Evolutionary conservation across 2,888 invertebrate species (phyloP).

Genomic region (Leucophora obtusa): DNA sequence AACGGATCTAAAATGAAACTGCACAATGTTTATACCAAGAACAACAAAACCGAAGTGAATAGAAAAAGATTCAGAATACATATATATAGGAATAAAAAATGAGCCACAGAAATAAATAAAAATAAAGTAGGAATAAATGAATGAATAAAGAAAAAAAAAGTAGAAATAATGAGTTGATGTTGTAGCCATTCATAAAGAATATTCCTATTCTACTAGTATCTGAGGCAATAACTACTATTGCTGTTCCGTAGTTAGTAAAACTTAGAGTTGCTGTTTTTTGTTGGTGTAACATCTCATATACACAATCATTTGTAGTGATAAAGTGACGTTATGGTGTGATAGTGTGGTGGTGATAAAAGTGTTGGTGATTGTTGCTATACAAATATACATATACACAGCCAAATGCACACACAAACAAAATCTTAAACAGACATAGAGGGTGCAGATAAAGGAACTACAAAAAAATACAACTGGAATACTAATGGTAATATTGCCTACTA

Average conservation of each 20-base stretch:
- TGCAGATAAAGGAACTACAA: conserved; percentile 7
- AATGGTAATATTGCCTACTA: conserved; percentile 51
- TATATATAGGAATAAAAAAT: conserved; percentile 10
- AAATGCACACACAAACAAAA: background rate
- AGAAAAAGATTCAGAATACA: too few relatives aligned
- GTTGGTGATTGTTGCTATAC: conserved; percentile 42
- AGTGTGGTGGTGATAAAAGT: conserved; percentile 51
- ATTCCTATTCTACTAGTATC: background rate
- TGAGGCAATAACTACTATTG: conserved; percentile 14
- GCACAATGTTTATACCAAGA: conserved; percentile 28
- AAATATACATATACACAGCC: conserved; percentile 2
- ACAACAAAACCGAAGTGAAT: background rate
- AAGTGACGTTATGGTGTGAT: background rate
- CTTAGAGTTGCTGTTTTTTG: background rate
- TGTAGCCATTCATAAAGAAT: conserved; percentile 32
- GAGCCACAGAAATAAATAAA: conserved; percentile 49
- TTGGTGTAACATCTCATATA: conserved; percentile 23
- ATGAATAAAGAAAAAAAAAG: conserved; percentile 6
- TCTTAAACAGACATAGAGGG: background rate
- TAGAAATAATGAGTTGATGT: conserved; percentile 51
- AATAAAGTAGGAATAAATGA: conserved; percentile 10
- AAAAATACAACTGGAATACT: conserved; percentile 38
- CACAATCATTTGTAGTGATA: conserved; percentile 17
- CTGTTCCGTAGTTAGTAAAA: background rate
- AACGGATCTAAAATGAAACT: conserved; percentile 54